Percentiles rank a stretch among this genome's conserved stretches.
Evolutionary conservation across 23 tunicate species (phyloP).

Genomic region (Corella eumyota): DNA sequence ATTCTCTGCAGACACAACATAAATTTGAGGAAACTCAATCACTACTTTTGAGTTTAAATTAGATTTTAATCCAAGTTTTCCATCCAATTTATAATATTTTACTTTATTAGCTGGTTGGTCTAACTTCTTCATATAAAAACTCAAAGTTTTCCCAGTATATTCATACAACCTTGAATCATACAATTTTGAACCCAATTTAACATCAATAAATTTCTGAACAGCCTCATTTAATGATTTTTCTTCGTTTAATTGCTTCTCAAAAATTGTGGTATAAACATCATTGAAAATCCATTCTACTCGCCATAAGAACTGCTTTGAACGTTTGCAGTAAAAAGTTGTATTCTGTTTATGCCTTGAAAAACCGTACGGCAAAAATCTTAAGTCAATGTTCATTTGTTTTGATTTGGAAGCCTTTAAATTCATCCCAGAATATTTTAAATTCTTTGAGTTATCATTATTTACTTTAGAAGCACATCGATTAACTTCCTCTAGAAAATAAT

Average conservation of each 20-base stretch:
- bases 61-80: conserved; percentile 6
- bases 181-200: not conserved
- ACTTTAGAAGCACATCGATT: conserved; percentile 25
- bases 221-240: not conserved
- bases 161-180: conserved; percentile 1
- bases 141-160: not conserved
- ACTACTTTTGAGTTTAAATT: conserved; percentile 13
- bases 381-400: conserved; percentile 8
- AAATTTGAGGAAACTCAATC: conserved; percentile 11
- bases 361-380: conserved; percentile 6
- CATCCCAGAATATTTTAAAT: conserved; percentile 9
- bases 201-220: not conserved
- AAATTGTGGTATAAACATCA: no score
- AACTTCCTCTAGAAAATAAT: conserved; percentile 48
- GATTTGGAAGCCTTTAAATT: conserved; percentile 3
- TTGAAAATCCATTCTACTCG: conserved; percentile 23
- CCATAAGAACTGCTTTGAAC: conserved; percentile 19
- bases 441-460: not conserved
- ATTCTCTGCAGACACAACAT: not conserved
- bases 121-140: conserved; percentile 3
- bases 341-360: conserved; percentile 13
- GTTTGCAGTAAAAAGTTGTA: conserved; percentile 10
- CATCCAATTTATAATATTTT: conserved; percentile 14
- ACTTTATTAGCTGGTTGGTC: conserved; percentile 1
- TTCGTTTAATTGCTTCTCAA: no score